A percentile compares a stretch with the other conserved stretches of the same genome.
Evolutionary conservation across 1,140 invertebrate genomes (phyloP).

Genomic region (Lordiphosa clarofinis): DNA sequence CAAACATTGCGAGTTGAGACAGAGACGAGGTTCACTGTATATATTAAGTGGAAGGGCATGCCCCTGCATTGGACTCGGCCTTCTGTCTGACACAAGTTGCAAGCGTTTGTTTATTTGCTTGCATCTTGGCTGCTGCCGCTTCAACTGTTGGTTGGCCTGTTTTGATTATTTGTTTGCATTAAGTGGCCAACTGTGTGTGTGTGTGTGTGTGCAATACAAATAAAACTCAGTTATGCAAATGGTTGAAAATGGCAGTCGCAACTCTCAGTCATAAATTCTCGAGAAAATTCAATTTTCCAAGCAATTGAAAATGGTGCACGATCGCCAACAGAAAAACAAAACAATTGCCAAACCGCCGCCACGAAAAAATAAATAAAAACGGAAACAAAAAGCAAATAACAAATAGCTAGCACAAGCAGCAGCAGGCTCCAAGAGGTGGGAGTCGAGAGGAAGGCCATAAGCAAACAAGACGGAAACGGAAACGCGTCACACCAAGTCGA

Average conservation of each 20-base stretch:
- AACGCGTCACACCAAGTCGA: slow-evolving; percentile 67
- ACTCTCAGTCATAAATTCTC: slow-evolving; percentile 16
- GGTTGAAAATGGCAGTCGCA: slow-evolving; percentile 12
- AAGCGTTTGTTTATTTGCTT: slow-evolving; percentile 27
- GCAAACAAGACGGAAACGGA: slow-evolving; percentile 64
- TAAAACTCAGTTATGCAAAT: slow-evolving; percentile 39
- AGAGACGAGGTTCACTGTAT: no score
- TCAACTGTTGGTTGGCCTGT: not conserved
- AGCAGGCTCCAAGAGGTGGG: slow-evolving; percentile 7
- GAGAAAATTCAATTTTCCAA: slow-evolving; percentile 53
- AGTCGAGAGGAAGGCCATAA: slow-evolving; percentile 35
- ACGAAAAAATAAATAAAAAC: not conserved
- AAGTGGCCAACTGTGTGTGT: slow-evolving; percentile 26
- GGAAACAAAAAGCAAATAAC: not conserved
- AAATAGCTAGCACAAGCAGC: slow-evolving; percentile 22
- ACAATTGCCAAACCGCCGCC: slow-evolving; percentile 29
- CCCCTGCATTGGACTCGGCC: slow-evolving; percentile 1
- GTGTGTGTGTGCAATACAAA: slow-evolving; percentile 27
- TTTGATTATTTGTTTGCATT: slow-evolving; percentile 21
- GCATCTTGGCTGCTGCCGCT: slow-evolving; percentile 2
- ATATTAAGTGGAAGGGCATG: not conserved
- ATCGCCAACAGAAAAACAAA: slow-evolving; percentile 37
- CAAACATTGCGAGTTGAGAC: no score
- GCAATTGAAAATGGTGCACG: slow-evolving; percentile 39
- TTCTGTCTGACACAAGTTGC: not conserved